Evolutionary conservation across 2,888 invertebrate genomes (phyloP), one percentile per base, ranked within the genome.

Genomic region (Noctua comes): DNA sequence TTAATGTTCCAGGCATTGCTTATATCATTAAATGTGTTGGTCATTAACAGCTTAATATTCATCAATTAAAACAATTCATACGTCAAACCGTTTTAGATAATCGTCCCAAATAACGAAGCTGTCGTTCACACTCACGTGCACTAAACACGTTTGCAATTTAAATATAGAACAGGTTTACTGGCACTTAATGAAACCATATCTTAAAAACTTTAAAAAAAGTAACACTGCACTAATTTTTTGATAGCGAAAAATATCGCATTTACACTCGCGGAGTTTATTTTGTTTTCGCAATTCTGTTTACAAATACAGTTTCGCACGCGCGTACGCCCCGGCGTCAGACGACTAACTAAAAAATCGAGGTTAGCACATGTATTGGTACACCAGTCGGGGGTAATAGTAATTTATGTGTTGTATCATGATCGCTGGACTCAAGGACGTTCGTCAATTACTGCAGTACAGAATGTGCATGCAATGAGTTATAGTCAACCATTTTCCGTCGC

Each of bases 311-410:
- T 36, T 40, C 24, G 40, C 64, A 62, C 86, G 88, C 76, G 86
- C 79, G 73, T 31, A 66, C 85, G 59, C 40, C 24, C 5, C 27
- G 66, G 73, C 66, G 85, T 76, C 85, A 24, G 69, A 27, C 71
- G 77, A 36, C 76, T 68, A 31, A 86, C 86, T 86, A 85, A 86
- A 76, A 72, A 85, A 85, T 68, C 43, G 31, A 86, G 85, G 84
- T 85, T 86, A 74, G 46, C 27, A 68, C 51, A 66, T 69, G 73
- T 75, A 72, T 72, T 83, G 72, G 73, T 84, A 72, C 62, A 74
- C 40, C 59, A 72, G 59, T 62, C 43, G 76, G 48, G 74, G 76
- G 80, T 86, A 76, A 76, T 69, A 62, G 65, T 82, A 68, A 64
- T 80, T 75, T 74, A 71, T 59, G 40, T 36, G 73, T 54, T 69